A percentile compares a stretch with the other conserved stretches of the same genome.
These are phyloP conservation scores for Trichogramma pretiosum DNA, from an alignment of 1,140 invertebrate species.

Conservation along the genomic window DNA sequence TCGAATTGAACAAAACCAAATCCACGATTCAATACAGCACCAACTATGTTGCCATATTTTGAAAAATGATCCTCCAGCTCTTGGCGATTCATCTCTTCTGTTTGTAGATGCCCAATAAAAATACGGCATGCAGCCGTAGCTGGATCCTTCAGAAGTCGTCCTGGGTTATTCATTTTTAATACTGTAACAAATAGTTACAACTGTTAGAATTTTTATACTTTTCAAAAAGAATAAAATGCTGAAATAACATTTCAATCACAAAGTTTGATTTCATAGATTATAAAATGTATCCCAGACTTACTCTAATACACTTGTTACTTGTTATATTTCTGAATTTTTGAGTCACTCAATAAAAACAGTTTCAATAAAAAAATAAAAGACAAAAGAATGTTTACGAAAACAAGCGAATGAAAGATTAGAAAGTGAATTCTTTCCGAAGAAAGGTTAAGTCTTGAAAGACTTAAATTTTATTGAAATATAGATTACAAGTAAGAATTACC, in stretches of 20 bases:
- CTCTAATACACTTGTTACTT: too few species aligned
- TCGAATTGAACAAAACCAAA: constrained; percentile 84
- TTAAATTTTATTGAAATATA: too few species aligned
- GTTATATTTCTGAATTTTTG: too few species aligned
- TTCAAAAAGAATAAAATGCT: not conserved
- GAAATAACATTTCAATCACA: not conserved
- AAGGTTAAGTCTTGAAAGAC: too few species aligned
- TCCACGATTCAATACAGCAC: constrained; percentile 62
- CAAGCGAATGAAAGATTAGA: too few species aligned
- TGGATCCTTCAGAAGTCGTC: constrained; percentile 56
- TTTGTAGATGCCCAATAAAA: constrained; percentile 64
- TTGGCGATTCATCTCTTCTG: constrained; percentile 53
- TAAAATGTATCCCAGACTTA: too few species aligned
- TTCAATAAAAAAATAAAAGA: too few species aligned
- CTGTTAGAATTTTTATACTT: constrained; percentile 5
- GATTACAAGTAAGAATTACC: too few species aligned
- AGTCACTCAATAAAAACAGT: too few species aligned
- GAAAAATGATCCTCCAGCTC: constrained; percentile 67
- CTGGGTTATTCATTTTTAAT: constrained; percentile 32
- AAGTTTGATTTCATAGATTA: too few species aligned
- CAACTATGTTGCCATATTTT: constrained; percentile 62
- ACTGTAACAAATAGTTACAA: constrained; percentile 1
- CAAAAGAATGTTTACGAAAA: too few species aligned
- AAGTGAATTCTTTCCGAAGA: too few species aligned
- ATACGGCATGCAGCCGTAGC: constrained; percentile 60